These are phyloP conservation scores for Zelleria hepariella DNA, from an alignment of 2,888 invertebrate species.

Conservation along the genomic window DNA sequence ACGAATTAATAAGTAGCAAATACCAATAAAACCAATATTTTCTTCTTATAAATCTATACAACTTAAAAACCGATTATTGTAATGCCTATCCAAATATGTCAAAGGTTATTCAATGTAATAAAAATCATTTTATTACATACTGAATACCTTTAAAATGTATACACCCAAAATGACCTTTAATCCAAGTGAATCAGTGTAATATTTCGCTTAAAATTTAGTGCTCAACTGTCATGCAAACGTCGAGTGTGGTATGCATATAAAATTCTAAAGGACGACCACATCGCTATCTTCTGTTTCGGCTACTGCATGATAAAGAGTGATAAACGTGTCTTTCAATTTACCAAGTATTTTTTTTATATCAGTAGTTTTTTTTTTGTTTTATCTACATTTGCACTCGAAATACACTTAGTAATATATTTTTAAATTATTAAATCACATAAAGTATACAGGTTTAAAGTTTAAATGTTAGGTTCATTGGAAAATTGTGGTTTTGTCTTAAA, in stretches of 20 bases:
- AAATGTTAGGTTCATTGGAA: too few species aligned
- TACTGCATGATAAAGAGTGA: slow-evolving; percentile 7
- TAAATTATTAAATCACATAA: too few species aligned
- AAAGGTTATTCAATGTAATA: not conserved
- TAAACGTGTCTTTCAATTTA: too few species aligned
- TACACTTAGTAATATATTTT: too few species aligned
- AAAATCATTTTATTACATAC: not conserved
- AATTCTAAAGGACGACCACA: not conserved
- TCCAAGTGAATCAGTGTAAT: not conserved
- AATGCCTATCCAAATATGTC: not conserved
- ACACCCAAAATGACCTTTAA: not conserved
- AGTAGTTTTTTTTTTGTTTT: too few species aligned
- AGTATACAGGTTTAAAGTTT: too few species aligned
- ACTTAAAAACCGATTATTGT: not conserved
- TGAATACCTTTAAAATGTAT: not conserved
- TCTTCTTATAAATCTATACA: not conserved
- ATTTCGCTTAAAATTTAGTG: not conserved
- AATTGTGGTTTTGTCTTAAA: too few species aligned
- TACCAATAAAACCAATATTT: not conserved
- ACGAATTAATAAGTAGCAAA: not conserved
- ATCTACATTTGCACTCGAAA: too few species aligned
- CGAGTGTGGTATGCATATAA: not conserved
- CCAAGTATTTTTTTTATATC: too few species aligned
- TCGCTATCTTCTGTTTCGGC: not conserved
- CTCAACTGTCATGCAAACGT: not conserved